Conservation (phyloP, 1,140 invertebrate genomes). For the Gonioctena quinquepunctata region DNA sequence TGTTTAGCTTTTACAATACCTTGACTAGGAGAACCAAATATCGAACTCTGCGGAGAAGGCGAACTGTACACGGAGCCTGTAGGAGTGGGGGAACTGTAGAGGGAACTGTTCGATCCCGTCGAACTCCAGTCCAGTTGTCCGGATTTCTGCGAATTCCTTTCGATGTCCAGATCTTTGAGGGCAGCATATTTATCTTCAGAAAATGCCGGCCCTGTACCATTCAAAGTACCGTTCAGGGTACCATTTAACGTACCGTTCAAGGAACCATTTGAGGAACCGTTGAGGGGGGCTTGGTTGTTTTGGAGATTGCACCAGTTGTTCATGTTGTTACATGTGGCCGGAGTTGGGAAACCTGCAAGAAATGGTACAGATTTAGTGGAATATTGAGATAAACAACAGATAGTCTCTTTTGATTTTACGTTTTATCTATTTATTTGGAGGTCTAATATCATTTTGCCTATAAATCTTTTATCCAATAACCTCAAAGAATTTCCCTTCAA, state of each 20-base stretch:
- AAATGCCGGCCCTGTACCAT: slow-evolving; percentile 47
- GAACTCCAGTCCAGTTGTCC: slow-evolving; percentile 42
- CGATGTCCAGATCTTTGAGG: slow-evolving; percentile 75
- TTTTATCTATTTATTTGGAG: no score
- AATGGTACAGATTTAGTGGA: not conserved
- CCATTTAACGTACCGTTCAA: not conserved
- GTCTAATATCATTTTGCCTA: no score
- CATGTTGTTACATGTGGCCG: slow-evolving; percentile 23
- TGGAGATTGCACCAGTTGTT: slow-evolving; percentile 25
- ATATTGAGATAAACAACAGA: not conserved
- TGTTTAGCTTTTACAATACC: slow-evolving; percentile 38
- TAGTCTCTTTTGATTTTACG: no score
- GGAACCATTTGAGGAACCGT: slow-evolving; percentile 19
- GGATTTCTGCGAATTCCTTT: slow-evolving; percentile 44
- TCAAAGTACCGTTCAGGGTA: not conserved
- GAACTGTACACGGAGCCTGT: slow-evolving; percentile 52
- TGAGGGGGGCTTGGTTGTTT: not conserved
- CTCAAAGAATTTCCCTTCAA: no score
- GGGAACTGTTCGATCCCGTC: slow-evolving; percentile 48
- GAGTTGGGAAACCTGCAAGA: slow-evolving; percentile 38
- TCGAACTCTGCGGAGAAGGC: slow-evolving; percentile 50
- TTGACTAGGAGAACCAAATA: slow-evolving; percentile 55
- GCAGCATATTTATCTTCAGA: slow-evolving; percentile 80
- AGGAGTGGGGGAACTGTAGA: slow-evolving; percentile 54
- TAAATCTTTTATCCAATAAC: no score